Conservation (phyloP, 1,140 invertebrate species). For the Rhagoletis pomonella region DNA sequence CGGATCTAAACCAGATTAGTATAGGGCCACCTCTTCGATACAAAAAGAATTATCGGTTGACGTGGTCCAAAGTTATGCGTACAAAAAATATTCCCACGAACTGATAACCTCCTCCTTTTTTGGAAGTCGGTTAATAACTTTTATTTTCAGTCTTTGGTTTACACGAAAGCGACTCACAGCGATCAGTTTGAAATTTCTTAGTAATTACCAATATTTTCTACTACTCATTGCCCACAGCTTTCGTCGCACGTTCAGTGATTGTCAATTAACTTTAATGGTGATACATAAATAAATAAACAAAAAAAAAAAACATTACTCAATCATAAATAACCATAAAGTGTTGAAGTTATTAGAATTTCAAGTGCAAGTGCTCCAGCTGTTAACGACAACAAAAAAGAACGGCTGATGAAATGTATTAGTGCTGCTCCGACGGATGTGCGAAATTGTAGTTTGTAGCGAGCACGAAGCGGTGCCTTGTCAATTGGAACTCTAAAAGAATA, state of each 20-base stretch:
- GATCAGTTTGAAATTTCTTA: not conserved
- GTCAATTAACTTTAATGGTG: slow-evolving; percentile 1
- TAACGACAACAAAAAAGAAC: not conserved
- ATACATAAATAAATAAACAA: not conserved
- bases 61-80: no score
- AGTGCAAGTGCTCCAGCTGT: slow-evolving; percentile 17
- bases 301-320: not conserved
- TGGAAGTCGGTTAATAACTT: no score
- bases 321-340: not conserved
- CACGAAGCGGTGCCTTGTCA: not conserved
- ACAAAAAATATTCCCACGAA: no score
- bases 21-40: no score
- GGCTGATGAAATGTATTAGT: not conserved
- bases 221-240: not conserved
- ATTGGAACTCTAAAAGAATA: not conserved
- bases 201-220: not conserved
- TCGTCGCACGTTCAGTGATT: not conserved
- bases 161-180: not conserved
- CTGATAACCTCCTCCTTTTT: no score
- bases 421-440: not conserved
- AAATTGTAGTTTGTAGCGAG: slow-evolving; percentile 36
- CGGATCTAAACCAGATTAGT: no score
- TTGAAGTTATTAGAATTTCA: not conserved
- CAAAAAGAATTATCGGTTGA: no score
- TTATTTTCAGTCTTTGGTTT: no score